Conservation (phyloP, 2,113 vertebrate species). For the Phyllostomus discolor region DNA sequence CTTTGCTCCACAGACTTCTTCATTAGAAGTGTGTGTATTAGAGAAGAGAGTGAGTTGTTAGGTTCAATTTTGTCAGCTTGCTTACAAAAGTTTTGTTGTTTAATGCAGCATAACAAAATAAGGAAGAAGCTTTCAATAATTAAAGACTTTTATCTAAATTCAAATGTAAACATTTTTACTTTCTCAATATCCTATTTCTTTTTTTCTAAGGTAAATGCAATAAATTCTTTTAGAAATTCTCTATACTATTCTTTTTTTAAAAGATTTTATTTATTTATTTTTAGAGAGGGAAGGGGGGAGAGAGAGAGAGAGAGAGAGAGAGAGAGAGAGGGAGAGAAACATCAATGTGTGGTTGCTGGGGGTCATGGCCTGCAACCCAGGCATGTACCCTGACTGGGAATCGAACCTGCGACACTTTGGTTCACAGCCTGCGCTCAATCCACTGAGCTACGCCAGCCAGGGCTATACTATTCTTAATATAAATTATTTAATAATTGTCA, state of each 20-base stretch:
- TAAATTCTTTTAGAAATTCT: not conserved
- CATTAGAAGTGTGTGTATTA: not conserved
- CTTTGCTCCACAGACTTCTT: not conserved
- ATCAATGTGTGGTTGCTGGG: too few species aligned
- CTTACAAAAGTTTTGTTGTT: conserved; percentile 4
- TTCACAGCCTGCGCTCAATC: too few species aligned
- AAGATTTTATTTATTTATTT: too few species aligned
- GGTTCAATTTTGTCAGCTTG: not conserved
- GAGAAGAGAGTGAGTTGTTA: not conserved
- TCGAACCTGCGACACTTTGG: too few species aligned
- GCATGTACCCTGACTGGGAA: too few species aligned
- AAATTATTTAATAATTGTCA: not conserved
- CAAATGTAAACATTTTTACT: not conserved
- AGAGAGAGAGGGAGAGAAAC: too few species aligned
- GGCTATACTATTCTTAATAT: not conserved
- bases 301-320: too few species aligned
- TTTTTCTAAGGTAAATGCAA: not conserved
- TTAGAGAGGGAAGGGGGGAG: too few species aligned
- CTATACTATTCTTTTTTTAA: not conserved
- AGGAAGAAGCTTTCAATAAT: not conserved
- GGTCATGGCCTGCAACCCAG: too few species aligned
- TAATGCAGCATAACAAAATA: not conserved
- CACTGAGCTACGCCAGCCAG: too few species aligned
- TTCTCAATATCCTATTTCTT: not conserved
- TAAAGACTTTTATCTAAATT: not conserved